Evolutionary conservation across 2,888 invertebrate genomes (phyloP), one percentile per base, ranked within the genome.

Genomic region (Suillia variegata): DNA sequence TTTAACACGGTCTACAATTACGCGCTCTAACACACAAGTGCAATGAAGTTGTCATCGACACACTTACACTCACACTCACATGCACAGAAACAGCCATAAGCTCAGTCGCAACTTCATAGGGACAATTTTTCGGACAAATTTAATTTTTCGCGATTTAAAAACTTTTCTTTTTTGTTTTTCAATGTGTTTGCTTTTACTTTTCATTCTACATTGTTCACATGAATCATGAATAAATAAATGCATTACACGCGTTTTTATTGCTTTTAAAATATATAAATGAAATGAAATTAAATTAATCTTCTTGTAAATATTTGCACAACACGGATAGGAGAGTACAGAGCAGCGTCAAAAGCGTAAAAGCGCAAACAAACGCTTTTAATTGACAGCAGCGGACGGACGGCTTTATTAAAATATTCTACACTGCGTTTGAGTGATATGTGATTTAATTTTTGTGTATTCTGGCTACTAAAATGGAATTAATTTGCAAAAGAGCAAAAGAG

Each of bases 1-100:
- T 53, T 53, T 21, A 38, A 33, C 52, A 38, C 52, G 24, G 20
- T 31, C n/a, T 49, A 20, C 49, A 49, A 51, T 51, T 51, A 51
- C 15, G 31, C 26, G 31, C 26, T 15, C 50, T 24, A 26, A 50
- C 50, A n/a, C 3, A 31, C n/a, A 13, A 4, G 15, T 4, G 4
- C 38, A 13, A 38, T 38, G 6, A 13, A 38, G n/a, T 38, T 38
- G 38, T 38, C 10, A 38, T 13, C 10, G 12, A 51, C 10, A 2
- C 51, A 33, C 51, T 34, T 12, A 45, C 54, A 55, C 18, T 13
- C 48, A 21, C 33, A 33, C 34, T 15, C 22, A 34, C 21, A 48
- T 31, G 12, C 31, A 49, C 31, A 31, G 15, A 18, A 13, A 31
- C 17, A 38, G 12, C n/a, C 26, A 50, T 4, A 50, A 15, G 22